Percentiles rank a stretch among this genome's conserved stretches.
These are phyloP conservation scores for Nothobranchius kuhntae DNA, from an alignment of 2,113 vertebrate genomes.

Conservation along the genomic window DNA sequence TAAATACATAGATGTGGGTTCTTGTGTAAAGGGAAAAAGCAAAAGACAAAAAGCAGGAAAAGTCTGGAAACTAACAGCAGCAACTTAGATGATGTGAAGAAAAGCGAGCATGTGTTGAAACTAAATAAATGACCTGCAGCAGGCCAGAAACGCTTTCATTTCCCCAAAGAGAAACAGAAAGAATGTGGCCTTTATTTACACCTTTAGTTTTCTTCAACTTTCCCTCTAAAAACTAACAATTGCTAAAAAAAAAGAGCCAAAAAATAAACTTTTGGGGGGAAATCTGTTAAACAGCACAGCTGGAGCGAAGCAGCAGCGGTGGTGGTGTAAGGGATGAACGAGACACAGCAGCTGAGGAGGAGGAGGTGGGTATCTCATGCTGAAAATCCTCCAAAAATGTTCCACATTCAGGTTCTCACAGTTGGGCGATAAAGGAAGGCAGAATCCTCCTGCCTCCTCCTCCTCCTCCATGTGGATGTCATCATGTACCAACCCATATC, in stretches of 20 bases:
- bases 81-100: neutral
- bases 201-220: rapidly evolving
- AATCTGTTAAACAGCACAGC: neutral
- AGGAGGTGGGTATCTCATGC: constrained; percentile 40
- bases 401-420: constrained; percentile 65
- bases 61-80: neutral
- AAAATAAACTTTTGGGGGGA: neutral
- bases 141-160: constrained; percentile 2
- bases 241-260: neutral
- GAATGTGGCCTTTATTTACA: neutral
- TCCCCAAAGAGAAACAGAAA: neutral
- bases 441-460: constrained; percentile 9
- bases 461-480: constrained; percentile 40
- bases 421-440: constrained; percentile 11
- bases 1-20: too few relatives aligned
- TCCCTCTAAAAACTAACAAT: neutral
- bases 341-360: constrained; percentile 54
- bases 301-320: constrained; percentile 9
- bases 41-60: neutral
- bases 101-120: too few relatives aligned
- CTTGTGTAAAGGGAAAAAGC: too few relatives aligned
- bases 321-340: constrained; percentile 27
- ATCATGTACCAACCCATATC: constrained; percentile 33
- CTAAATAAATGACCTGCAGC: neutral
- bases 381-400: constrained; percentile 54